phyloP scores from a whole-genome alignment of 2,888 invertebrate species.

The Agrotis exclamationis region DNA sequence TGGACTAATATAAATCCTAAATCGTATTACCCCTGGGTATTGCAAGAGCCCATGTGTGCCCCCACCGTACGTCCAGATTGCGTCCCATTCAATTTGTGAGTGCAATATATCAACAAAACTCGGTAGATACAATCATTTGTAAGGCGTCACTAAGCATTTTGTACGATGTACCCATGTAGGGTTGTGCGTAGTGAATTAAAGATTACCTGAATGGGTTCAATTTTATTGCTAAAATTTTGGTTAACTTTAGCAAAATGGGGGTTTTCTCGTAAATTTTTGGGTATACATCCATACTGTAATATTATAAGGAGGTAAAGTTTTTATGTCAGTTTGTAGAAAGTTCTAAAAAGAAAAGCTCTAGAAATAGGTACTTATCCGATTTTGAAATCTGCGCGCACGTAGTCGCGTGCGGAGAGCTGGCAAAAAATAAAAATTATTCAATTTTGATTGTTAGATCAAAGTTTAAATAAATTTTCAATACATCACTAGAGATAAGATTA shows the following conservation, averaged over 20 bases:
- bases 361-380: too few species aligned
- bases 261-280: too few species aligned
- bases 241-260: too few species aligned
- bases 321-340: too few species aligned
- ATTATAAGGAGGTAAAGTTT: too few species aligned
- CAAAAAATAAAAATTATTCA: neutral
- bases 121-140: constrained; percentile 88
- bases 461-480: too few species aligned
- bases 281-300: too few species aligned
- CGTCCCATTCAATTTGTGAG: constrained; percentile 88
- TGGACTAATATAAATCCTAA: constrained; percentile 63
- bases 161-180: constrained; percentile 75
- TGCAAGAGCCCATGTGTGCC: constrained; percentile 79
- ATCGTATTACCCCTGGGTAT: constrained; percentile 72
- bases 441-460: neutral
- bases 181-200: constrained; percentile 50
- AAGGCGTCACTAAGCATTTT: constrained; percentile 87
- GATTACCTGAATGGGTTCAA: neutral
- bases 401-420: too few species aligned
- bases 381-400: too few species aligned
- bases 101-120: constrained; percentile 89
- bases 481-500: too few species aligned
- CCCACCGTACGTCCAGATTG: constrained; percentile 81
- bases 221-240: too few species aligned
- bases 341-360: too few species aligned